Conservation (phyloP, 1,140 invertebrate species). For the Orussus abietinus region DNA sequence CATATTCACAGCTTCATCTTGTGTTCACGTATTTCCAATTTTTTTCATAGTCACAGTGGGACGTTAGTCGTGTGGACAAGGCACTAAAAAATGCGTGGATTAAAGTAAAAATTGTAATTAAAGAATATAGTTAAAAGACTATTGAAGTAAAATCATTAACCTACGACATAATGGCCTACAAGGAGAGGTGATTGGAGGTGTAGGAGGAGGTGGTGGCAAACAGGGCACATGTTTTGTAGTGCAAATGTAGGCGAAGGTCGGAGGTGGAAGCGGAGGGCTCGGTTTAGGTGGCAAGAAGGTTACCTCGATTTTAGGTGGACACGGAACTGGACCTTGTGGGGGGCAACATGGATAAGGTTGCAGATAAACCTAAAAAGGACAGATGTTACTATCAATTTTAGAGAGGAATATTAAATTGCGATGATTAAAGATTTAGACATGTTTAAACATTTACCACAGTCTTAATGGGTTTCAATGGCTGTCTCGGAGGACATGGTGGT, state of each 20-base stretch:
- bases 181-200: slow-evolving; percentile 17
- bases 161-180: slow-evolving; percentile 21
- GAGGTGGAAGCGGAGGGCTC: slow-evolving; percentile 10
- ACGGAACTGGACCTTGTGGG: slow-evolving; percentile 22
- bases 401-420: background rate
- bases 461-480: slow-evolving; percentile 15
- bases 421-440: no score
- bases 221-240: slow-evolving; percentile 20
- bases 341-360: slow-evolving; percentile 23
- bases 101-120: no score
- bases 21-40: no score
- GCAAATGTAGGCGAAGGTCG: slow-evolving; percentile 17
- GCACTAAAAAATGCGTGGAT: no score
- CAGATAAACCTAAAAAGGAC: slow-evolving; percentile 24
- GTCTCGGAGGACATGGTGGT: slow-evolving; percentile 14
- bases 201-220: slow-evolving; percentile 24
- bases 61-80: no score
- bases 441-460: slow-evolving; percentile 23
- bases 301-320: slow-evolving; percentile 25
- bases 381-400: background rate
- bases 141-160: slow-evolving; percentile 14
- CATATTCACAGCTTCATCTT: no score
- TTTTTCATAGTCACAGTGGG: no score
- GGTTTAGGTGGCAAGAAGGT: slow-evolving; percentile 17
- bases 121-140: no score